Base-by-base conservation (phyloP, 2,797 vertebrate species). In the Sebastes matsubarae region DNA sequence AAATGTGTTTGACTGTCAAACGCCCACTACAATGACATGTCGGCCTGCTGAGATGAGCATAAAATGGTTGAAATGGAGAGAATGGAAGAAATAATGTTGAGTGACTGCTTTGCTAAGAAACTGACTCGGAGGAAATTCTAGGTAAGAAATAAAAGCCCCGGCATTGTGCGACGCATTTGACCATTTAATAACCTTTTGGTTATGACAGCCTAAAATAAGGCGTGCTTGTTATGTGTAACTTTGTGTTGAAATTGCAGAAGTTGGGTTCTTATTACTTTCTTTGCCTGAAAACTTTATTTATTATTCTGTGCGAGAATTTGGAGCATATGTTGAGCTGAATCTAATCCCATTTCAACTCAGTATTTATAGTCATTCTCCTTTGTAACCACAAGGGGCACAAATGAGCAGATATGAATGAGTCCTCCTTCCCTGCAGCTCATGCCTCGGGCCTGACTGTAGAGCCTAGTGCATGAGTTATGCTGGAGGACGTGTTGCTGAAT, bases 1-100 rank as follows among this genome's bases (percentile, higher is more conserved):
- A 94, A 93, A 94, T 94, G 92, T 92, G 92, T 94, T 93, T 91
- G 91, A 93, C 88, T 94, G 93, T 94, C 93, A 93, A 92, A 92
- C 89, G 91, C 92, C 92, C 90, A 91, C 91, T 72, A 91, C 87
- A 92, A 87, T 89, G 92, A 89, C 89, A 92, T 93, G 91, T 92
- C 91, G 89, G 84, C 87, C 79, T 54, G 91, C 80, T 85, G 82
- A 87, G 90, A 91, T 90, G 88, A 90, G 87, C 85, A 89, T 79
- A 76, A 91, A 90, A 91, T 82, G 79, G 86, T 85, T 92, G 93
- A 92, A 92, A 94, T 88, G 76, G 89, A 94, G 94, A 93, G 87
- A 90, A 92, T 90, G 85, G 85, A 92, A 93, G 86, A 89, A 91
- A 88, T 87, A 81, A 90, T 85, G 68, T 89, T 74, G 88, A 89